Base-by-base conservation (phyloP, 2,888 invertebrate genomes). In the Torymus aiolomorphi region DNA sequence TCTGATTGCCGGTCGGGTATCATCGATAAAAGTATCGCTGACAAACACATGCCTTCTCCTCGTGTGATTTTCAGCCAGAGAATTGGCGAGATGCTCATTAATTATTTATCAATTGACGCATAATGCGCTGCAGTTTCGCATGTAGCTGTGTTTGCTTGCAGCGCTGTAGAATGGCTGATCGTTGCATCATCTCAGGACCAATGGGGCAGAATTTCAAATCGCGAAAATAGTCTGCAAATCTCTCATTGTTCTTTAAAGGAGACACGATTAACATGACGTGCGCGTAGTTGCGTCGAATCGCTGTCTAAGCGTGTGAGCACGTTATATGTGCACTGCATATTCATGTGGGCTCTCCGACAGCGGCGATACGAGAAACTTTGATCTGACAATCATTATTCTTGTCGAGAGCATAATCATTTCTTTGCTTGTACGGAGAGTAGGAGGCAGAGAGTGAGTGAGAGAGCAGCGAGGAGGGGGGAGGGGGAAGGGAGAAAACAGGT, bases 321-420 rank as follows among this genome's bases (percentile, higher is more conserved):
- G 18, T n/a, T 59, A 24, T 71, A 52, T 14, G 31, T 11, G 18
- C 12, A 8, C 65, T 73, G 79, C 74, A 79, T 75, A 75, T 75
- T 79, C 74, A 79, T 79, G 74, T 57, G 31, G 67, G 61, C 66
- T 54, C 31, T 31, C 31, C 31, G 16, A 16, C 31, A 49, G 54
- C 24, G 57, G 54, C 59, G 57, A 70, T 66, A 52, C 70, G 74
- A 54, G 74, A 13, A 74, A 70, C 74, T 79, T 75, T 75, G 79
- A 79, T 79, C 79, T 52, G 70, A 63, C 70, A 65, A 70, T 79
- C 79, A 70, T 75, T 79, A 74, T 70, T 74, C 74, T 67, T 67
- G 61, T n/a, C 49, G 54, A 62, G 73, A 69, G 72, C 66, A 51
- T 56, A 69, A 78, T 61, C 62, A 69, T 73, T 79, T 70, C 74